Percentiles rank a stretch among this genome's conserved stretches.
phyloP scores from a whole-genome alignment of 2,888 invertebrate species.

The Eumerus sabulonum region DNA sequence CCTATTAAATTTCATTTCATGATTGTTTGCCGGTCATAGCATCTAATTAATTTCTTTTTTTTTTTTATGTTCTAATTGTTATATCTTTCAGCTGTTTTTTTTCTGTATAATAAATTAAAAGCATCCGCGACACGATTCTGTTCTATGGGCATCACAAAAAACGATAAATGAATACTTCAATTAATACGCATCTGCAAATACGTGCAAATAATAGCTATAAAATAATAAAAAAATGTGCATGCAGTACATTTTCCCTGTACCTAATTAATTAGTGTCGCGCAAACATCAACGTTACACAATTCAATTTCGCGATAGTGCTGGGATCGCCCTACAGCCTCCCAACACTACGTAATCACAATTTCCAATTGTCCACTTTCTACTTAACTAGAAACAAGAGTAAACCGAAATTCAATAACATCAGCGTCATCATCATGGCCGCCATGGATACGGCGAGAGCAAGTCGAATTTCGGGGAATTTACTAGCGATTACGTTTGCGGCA shows the following conservation, averaged over 20 bases:
- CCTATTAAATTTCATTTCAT: not conserved
- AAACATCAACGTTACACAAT: constrained; percentile 31
- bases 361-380: constrained; percentile 19
- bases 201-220: too few species aligned
- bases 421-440: constrained; percentile 36
- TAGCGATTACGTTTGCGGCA: constrained; percentile 52
- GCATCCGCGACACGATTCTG: too few species aligned
- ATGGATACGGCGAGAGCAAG: constrained; percentile 1
- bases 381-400: too few species aligned
- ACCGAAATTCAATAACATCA: not conserved
- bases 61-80: not conserved
- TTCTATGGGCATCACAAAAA: too few species aligned
- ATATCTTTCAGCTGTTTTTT: too few species aligned
- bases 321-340: constrained; percentile 43
- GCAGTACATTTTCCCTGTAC: constrained; percentile 29
- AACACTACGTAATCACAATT: constrained; percentile 38
- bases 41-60: constrained; percentile 53
- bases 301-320: constrained; percentile 53
- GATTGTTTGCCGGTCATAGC: constrained; percentile 38
- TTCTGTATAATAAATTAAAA: too few species aligned
- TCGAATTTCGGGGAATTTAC: constrained; percentile 48
- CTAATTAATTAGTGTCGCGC: constrained; percentile 56
- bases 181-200: too few species aligned
- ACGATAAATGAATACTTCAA: too few species aligned
- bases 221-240: constrained; percentile 16